phyloP scores from a whole-genome alignment of 2,888 invertebrate species.

The Ochropleura plecta region DNA sequence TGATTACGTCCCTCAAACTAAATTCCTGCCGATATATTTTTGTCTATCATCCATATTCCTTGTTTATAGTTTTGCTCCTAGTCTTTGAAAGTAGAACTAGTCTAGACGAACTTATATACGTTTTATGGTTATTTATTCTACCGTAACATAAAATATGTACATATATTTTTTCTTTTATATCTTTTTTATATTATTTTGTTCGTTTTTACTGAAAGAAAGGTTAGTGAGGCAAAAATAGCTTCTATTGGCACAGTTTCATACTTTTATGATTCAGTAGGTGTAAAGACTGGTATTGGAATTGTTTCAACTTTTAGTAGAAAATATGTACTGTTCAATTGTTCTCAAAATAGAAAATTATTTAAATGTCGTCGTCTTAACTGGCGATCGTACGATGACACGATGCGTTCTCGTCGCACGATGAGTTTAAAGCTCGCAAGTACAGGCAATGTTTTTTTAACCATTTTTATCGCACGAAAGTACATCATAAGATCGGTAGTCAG shows the following conservation, averaged over 20 bases:
- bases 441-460: too few relatives aligned
- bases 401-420: too few relatives aligned
- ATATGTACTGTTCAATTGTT: background rate
- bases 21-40: slow-evolving; percentile 6
- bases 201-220: slow-evolving; percentile 32
- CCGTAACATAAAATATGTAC: slow-evolving; percentile 35
- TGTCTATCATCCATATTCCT: background rate
- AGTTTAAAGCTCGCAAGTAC: too few relatives aligned
- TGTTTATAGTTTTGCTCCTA: slow-evolving; percentile 15
- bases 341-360: background rate
- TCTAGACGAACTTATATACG: slow-evolving; percentile 29
- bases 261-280: slow-evolving; percentile 1
- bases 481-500: too few relatives aligned
- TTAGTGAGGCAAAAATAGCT: background rate
- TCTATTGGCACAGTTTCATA: background rate
- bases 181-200: slow-evolving; percentile 27
- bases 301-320: background rate
- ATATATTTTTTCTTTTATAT: slow-evolving; percentile 26
- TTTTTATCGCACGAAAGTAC: too few relatives aligned
- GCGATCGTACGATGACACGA: too few relatives aligned
- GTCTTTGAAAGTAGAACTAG: slow-evolving; percentile 5
- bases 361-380: too few relatives aligned
- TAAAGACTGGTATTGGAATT: background rate
- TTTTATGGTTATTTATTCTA: slow-evolving; percentile 26
- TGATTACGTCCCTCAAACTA: background rate